These are phyloP conservation scores for Dichetophora obliterata DNA, from an alignment of 2,888 invertebrate species.

Conservation along the genomic window DNA sequence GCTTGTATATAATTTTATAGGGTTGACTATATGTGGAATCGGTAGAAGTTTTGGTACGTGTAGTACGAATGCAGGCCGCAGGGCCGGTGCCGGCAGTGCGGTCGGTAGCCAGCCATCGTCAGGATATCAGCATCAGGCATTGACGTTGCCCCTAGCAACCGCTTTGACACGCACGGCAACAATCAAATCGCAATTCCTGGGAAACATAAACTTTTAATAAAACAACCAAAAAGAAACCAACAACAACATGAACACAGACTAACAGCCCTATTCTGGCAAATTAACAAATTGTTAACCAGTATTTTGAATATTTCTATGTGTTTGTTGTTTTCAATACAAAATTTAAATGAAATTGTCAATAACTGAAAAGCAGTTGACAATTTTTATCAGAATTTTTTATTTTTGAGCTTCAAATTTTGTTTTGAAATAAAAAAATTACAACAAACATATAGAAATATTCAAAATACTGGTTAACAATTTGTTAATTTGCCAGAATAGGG, in stretches of 20 bases:
- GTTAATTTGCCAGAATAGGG: too few relatives aligned
- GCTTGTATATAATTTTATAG: conserved; percentile 65
- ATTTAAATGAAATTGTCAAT: too few relatives aligned
- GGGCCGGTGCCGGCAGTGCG: conserved; percentile 58
- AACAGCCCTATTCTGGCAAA: too few relatives aligned
- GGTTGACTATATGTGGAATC: conserved; percentile 70
- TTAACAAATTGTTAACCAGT: too few relatives aligned
- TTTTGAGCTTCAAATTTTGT: too few relatives aligned
- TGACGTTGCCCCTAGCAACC: conserved; percentile 67
- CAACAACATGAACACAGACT: conserved; percentile 2
- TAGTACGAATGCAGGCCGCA: conserved; percentile 65
- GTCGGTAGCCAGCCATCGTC: conserved; percentile 60
- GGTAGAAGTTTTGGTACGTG: conserved; percentile 69
- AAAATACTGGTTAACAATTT: too few relatives aligned
- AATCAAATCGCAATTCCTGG: conserved; percentile 69
- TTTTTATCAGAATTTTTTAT: too few relatives aligned
- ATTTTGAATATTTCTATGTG: too few relatives aligned
- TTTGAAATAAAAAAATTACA: too few relatives aligned
- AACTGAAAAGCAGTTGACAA: too few relatives aligned
- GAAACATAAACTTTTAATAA: conserved; percentile 68
- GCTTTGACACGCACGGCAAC: conserved; percentile 68
- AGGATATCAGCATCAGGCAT: conserved; percentile 65
- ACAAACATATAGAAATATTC: too few relatives aligned
- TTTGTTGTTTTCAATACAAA: too few relatives aligned
- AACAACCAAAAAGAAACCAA: conserved; percentile 12